Percentiles rank a stretch among this genome's conserved stretches.
Conservation (phyloP, 1,140 invertebrate genomes). For the Carcinoscorpius rotundicauda region DNA sequence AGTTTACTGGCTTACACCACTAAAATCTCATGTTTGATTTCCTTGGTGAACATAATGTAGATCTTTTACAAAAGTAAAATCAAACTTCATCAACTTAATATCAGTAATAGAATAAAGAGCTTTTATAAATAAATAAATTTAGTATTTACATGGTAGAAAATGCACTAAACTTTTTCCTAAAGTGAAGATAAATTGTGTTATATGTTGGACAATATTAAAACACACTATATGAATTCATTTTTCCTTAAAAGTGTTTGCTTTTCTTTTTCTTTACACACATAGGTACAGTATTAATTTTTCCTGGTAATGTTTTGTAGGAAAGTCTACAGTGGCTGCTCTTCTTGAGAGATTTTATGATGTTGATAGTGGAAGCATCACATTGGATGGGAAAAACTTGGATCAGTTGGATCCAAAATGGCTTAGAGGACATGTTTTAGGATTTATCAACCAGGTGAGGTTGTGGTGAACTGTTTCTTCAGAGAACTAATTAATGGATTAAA, state of each 20-base stretch:
- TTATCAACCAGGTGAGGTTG: slow-evolving; percentile 60
- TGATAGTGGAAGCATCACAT: slow-evolving; percentile 45
- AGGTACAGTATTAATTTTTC: not conserved
- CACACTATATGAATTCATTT: not conserved
- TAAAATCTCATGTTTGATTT: too few relatives aligned
- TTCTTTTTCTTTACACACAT: not conserved
- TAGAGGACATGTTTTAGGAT: slow-evolving; percentile 62
- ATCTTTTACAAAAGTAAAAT: too few relatives aligned
- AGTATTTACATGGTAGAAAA: too few relatives aligned
- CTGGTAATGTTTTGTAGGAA: slow-evolving; percentile 39
- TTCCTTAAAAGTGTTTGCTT: not conserved
- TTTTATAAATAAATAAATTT: too few relatives aligned
- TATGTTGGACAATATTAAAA: too few relatives aligned
- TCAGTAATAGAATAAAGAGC: too few relatives aligned
- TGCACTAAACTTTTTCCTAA: too few relatives aligned
- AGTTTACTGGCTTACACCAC: too few relatives aligned
- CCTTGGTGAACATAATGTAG: too few relatives aligned
- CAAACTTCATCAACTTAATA: too few relatives aligned
- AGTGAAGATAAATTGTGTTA: too few relatives aligned
- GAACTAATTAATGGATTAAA: not conserved
- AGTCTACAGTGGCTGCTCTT: slow-evolving; percentile 76
- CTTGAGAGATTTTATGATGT: slow-evolving; percentile 53
- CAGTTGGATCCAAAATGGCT: slow-evolving; percentile 74
- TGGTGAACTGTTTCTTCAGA: not conserved
- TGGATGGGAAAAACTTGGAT: slow-evolving; percentile 64